These are phyloP conservation scores for Rhizomys pruinosus DNA, from an alignment of 2,113 vertebrate species.

Conservation along the genomic window DNA sequence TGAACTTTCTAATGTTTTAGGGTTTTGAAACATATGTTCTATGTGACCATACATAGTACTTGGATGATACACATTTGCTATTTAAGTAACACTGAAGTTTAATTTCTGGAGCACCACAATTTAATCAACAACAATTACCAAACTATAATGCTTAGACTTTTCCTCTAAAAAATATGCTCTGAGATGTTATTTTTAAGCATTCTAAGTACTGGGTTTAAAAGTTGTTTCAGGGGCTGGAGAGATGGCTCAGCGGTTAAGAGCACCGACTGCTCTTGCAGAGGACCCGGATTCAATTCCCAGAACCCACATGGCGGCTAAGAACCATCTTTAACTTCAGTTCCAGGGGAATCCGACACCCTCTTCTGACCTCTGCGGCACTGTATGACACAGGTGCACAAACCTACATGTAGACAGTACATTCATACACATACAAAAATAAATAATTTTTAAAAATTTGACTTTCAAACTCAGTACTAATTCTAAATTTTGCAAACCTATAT, in stretches of 20 bases:
- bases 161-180: not conserved
- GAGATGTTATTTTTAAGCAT: not conserved
- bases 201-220: constrained; percentile 40
- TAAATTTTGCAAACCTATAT: constrained; percentile 7
- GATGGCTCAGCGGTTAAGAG: too few relatives aligned
- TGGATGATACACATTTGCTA: not conserved
- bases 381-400: too few relatives aligned
- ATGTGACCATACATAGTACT: not conserved
- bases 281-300: too few relatives aligned
- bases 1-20: not conserved
- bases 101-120: not conserved
- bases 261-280: too few relatives aligned
- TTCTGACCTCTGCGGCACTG: too few relatives aligned
- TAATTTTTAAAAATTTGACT: too few relatives aligned
- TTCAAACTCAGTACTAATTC: not conserved
- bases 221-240: too few relatives aligned
- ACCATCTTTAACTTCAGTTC: too few relatives aligned
- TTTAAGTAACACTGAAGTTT: constrained; percentile 1
- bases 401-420: too few relatives aligned
- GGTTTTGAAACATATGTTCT: not conserved
- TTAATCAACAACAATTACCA: not conserved
- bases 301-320: too few relatives aligned
- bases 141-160: not conserved
- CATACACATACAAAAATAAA: too few relatives aligned
- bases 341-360: too few relatives aligned